These are phyloP conservation scores for Cremastinae sp. DNA, from an alignment of 2,888 invertebrate genomes.

Conservation along the genomic window DNA sequence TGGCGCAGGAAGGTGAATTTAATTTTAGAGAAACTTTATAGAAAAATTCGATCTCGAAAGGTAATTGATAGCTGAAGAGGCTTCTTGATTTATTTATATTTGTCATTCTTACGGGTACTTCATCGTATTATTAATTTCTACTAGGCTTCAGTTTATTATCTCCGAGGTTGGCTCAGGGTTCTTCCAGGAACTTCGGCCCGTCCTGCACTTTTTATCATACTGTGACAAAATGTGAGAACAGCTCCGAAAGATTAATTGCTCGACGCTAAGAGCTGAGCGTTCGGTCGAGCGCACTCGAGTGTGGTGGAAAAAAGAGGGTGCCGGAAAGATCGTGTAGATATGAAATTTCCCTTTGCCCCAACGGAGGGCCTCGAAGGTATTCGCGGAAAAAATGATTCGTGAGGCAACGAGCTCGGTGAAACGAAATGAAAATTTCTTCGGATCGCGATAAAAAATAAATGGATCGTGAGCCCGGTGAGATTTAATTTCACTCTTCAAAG, in stretches of 20 bases:
- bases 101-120: not conserved
- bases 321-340: not conserved
- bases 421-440: not conserved
- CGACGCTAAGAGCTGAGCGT: slow-evolving; percentile 1
- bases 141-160: slow-evolving; percentile 27
- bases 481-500: no score
- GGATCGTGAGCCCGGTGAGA: no score
- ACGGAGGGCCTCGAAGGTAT: slow-evolving; percentile 26
- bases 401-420: not conserved
- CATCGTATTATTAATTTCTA: slow-evolving; percentile 39
- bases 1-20: no score
- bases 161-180: slow-evolving; percentile 7
- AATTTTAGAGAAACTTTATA: no score
- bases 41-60: no score
- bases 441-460: no score
- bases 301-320: slow-evolving; percentile 13
- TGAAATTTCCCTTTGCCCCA: slow-evolving; percentile 15
- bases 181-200: not conserved
- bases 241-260: slow-evolving; percentile 47
- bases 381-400: slow-evolving; percentile 25
- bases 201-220: not conserved
- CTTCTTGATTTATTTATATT: slow-evolving; percentile 8
- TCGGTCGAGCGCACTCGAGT: slow-evolving; percentile 16
- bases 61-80: not conserved
- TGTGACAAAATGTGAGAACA: slow-evolving; percentile 11